Percentiles rank a stretch among this genome's conserved stretches.
These are phyloP conservation scores for Mycteria americana DNA, from an alignment of 2,797 vertebrate genomes.

Conservation along the genomic window DNA sequence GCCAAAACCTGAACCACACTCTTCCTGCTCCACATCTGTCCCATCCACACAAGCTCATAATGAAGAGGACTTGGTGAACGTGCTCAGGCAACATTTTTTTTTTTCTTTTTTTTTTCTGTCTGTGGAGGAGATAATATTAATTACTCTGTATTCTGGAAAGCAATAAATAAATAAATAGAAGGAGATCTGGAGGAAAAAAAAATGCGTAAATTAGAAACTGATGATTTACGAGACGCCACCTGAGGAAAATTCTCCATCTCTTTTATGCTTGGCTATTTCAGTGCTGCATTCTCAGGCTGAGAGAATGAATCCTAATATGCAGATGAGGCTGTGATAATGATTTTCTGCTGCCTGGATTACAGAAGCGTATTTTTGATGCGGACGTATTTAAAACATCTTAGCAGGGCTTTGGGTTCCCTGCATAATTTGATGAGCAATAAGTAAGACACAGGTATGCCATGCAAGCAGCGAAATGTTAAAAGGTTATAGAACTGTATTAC, in stretches of 20 bases:
- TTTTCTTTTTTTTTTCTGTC: neutral
- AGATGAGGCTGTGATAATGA: conserved; percentile 57
- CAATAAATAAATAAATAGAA: conserved; percentile 56
- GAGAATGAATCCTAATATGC: conserved; percentile 55
- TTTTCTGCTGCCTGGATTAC: conserved; percentile 58
- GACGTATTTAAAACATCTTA: conserved; percentile 53
- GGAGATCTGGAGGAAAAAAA: neutral
- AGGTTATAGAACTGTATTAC: conserved; percentile 57
- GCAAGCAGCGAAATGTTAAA: conserved; percentile 57
- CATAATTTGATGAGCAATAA: conserved; percentile 64
- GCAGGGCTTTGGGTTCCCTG: conserved; percentile 23
- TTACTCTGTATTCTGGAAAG: conserved; percentile 37
- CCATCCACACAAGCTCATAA: neutral
- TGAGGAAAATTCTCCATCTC: conserved; percentile 57
- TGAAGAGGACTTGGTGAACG: neutral
- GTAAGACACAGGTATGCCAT: conserved; percentile 58
- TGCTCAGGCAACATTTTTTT: neutral
- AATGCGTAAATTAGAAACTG: conserved; percentile 13
- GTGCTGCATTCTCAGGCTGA: conserved; percentile 19
- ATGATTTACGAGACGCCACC: conserved; percentile 49
- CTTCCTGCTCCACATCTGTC: neutral
- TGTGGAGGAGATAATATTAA: conserved; percentile 31
- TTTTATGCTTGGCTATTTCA: conserved; percentile 57
- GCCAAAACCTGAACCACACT: neutral
- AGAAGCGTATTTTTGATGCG: conserved; percentile 37